Base-by-base conservation (phyloP, 2,797 vertebrate genomes). In the Peromyscus melanophrys region DNA sequence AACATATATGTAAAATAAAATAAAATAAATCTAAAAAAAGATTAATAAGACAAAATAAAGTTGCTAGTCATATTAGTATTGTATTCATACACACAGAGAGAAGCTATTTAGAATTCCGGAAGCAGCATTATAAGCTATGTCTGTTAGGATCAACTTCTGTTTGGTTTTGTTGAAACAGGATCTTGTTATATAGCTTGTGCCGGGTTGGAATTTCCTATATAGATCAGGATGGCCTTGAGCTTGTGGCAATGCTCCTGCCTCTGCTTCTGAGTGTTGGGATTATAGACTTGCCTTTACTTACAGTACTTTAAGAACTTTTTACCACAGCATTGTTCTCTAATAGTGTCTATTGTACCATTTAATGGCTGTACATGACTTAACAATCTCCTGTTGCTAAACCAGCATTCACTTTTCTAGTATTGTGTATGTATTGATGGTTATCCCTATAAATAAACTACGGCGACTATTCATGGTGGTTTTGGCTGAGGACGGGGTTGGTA, bases 351-450 rank as follows among this genome's bases (percentile, higher is more conserved):
- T 88, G 27, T 83, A 40, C 17, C 63, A 55, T 29, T 63, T 71
- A 83, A 34, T 25, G 29, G 34, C 14, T 75, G 31, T 46, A n/a
- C 23, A n/a, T 83, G 76, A 11, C 49, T 49, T 49, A 49, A 82
- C 29, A 91, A 86, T 83, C 14, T 76, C 43, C 34, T 83, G 34
- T 71, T 75, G 37, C 67, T 84, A 63, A 81, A 40, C 25, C n/a
- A 88, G 40, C 46, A 69, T 89, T 87, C 25, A 87, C 23, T 92
- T 92, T 92, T 69, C 21, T 91, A 67, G 76, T 82, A n/a, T 81
- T 90, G 31, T 77, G 11, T n/a, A 17, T 77, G 43, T 55, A 69
- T 77, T 92, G 49, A 63, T 88, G 43, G 61, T 52, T 37, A 75
- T 63, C 34, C 75, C 69, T 63, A 12, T 59, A 69, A 92, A 88